Base-by-base conservation (phyloP, 2,113 vertebrate species). In the Acrocephalus arundinaceus region DNA sequence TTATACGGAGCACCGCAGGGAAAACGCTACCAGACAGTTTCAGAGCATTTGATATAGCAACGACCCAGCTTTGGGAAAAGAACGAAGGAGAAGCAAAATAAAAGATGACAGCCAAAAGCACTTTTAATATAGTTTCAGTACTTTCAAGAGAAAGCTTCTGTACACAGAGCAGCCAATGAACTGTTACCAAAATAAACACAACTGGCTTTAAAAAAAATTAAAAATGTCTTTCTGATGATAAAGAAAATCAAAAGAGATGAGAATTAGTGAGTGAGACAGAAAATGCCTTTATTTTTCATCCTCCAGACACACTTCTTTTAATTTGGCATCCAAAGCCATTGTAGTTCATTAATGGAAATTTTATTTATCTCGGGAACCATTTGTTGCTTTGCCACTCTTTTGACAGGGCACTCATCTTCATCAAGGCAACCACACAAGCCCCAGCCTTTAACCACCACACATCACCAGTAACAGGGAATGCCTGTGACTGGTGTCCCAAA, bases 71-170 rank as follows among this genome's bases (percentile, higher is more conserved):
- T 79, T 94, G 96, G 94, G 94, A 96, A 87, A 95, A 94, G 92
- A 88, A 92, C 1, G 85, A 76, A 95, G 91, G 63, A 84, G 73
- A 91, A 91, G 83, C 57, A 80, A 96, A 95, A 94, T 89, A 90
- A 92, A 97, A 97, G 94, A 93, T 92, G 96, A 95, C 96, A 96
- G 95, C 94, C 94, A 95, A 90, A 96, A 92, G 88, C 88, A 92
- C 94, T 94, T 96, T 89, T 88, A 95, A 93, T 90, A 95, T 86
- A 92, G 87, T 94, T 97, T 90, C 95, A 89, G 70, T 92, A 87
- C 84, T 95, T 94, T 90, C 95, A 96, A 95, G 94, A 94, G 93
- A 95, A 96, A 96, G 86, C 94, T 90, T 92, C 75, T 90, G 86
- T 85, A 93, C 70, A 86, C 85, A 90, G 65, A 88, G 85, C 70